Conservation (phyloP, 2,797 vertebrate genomes). For the Eleutherodactylus coqui region DNA sequence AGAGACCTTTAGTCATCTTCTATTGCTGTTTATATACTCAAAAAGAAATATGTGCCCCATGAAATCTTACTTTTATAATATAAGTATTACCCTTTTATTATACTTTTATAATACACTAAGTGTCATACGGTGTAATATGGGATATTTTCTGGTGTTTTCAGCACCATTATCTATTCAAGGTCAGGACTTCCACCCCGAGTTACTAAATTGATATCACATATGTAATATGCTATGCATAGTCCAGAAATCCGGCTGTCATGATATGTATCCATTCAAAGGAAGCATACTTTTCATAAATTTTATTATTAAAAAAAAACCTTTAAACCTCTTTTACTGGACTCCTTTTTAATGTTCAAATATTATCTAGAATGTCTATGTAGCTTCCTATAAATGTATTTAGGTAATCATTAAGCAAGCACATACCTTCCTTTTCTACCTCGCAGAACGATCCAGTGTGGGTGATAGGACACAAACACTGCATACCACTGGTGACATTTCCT, state of each 20-base stretch:
- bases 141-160: not conserved
- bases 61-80: not conserved
- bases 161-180: too few relatives aligned
- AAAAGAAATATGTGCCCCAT: not conserved
- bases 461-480: constrained; percentile 67
- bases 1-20: too few relatives aligned
- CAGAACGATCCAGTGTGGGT: constrained; percentile 66
- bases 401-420: constrained; percentile 16
- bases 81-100: too few relatives aligned
- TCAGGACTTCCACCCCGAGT: not conserved
- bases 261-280: not conserved
- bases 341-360: not conserved
- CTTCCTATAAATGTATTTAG: not conserved
- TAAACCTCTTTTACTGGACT: not conserved
- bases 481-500: not conserved
- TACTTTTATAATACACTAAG: not conserved
- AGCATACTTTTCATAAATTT: not conserved
- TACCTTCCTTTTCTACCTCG: constrained; percentile 62
- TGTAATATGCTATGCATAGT: not conserved
- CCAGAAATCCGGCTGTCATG: not conserved
- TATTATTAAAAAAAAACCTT: not conserved
- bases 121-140: not conserved
- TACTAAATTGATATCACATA: not conserved
- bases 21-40: not conserved
- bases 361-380: not conserved